These are phyloP conservation scores for Laupala kohalensis DNA, from an alignment of 1,140 invertebrate species.

Conservation along the genomic window DNA sequence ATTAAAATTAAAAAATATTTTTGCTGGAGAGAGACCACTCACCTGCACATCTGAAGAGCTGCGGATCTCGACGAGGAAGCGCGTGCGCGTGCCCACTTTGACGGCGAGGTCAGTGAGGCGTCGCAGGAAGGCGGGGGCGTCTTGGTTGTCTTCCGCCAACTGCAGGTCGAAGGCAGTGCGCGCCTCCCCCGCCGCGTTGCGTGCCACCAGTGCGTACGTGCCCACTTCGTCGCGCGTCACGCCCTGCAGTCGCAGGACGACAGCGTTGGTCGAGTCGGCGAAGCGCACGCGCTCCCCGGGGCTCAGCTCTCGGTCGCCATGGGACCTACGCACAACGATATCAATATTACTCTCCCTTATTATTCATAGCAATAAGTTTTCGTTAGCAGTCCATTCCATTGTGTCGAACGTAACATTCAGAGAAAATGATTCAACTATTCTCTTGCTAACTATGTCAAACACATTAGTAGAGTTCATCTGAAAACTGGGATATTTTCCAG, in stretches of 20 bases:
- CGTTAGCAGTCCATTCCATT: too few relatives aligned
- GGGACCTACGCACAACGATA: constrained; percentile 20
- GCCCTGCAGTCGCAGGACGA: constrained; percentile 37
- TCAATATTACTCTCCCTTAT: too few relatives aligned
- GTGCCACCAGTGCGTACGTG: constrained; percentile 38
- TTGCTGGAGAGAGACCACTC: constrained; percentile 15
- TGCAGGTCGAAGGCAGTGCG: constrained; percentile 26
- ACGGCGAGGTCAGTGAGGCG: constrained; percentile 65
- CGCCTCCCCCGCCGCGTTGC: constrained; percentile 32
- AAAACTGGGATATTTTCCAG: too few relatives aligned
- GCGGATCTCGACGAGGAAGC: constrained; percentile 68
- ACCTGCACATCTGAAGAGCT: constrained; percentile 66
- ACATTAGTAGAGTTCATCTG: too few relatives aligned
- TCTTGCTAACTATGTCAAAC: too few relatives aligned
- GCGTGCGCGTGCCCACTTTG: constrained; percentile 70
- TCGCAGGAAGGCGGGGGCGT: constrained; percentile 61
- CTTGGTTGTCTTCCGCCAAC: constrained; percentile 34
- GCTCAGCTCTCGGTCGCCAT: constrained; percentile 27
- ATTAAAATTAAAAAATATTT: not conserved
- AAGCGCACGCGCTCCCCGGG: constrained; percentile 28
- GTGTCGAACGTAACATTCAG: too few relatives aligned
- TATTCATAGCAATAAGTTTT: too few relatives aligned
- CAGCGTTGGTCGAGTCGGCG: constrained; percentile 22
- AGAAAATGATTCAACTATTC: too few relatives aligned
- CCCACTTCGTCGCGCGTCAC: constrained; percentile 32